phyloP scores from a whole-genome alignment of 2,888 invertebrate species.

The Unio delphinus region DNA sequence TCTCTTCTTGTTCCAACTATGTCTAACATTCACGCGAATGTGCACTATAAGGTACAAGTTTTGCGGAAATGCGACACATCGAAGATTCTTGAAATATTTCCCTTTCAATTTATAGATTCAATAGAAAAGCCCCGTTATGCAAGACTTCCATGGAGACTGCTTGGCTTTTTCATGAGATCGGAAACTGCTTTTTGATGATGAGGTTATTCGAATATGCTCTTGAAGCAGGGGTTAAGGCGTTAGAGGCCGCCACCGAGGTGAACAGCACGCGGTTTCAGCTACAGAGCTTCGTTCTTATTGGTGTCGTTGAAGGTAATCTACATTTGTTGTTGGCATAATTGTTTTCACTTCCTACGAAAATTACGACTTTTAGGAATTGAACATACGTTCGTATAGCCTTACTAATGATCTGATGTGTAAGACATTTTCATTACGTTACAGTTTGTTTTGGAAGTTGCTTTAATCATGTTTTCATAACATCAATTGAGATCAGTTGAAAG shows the following conservation, averaged over 20 bases:
- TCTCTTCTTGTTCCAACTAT: too few species aligned
- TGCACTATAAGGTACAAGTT: too few species aligned
- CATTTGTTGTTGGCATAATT: too few species aligned
- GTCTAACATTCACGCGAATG: too few species aligned
- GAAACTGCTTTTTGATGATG: constrained; percentile 70
- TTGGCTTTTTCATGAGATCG: constrained; percentile 70
- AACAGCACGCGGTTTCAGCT: constrained; percentile 59
- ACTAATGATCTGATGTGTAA: background rate
- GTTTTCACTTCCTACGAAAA: too few species aligned
- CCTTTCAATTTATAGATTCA: constrained; percentile 23
- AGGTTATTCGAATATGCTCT: constrained; percentile 53
- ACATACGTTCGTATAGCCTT: background rate
- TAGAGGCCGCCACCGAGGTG: constrained; percentile 53
- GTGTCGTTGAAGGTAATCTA: constrained; percentile 59
- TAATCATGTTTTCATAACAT: too few species aligned
- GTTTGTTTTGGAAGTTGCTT: background rate
- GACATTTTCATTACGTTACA: background rate
- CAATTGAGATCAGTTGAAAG: too few species aligned
- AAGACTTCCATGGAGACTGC: constrained; percentile 44
- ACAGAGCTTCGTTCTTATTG: constrained; percentile 65
- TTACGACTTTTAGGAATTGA: too few species aligned
- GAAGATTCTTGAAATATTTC: too few species aligned
- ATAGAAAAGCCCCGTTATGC: constrained; percentile 46
- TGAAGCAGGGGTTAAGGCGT: constrained; percentile 59
- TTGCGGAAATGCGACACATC: too few species aligned